Conservation (phyloP, 1,140 invertebrate genomes). For the Monochamus saltuarius region DNA sequence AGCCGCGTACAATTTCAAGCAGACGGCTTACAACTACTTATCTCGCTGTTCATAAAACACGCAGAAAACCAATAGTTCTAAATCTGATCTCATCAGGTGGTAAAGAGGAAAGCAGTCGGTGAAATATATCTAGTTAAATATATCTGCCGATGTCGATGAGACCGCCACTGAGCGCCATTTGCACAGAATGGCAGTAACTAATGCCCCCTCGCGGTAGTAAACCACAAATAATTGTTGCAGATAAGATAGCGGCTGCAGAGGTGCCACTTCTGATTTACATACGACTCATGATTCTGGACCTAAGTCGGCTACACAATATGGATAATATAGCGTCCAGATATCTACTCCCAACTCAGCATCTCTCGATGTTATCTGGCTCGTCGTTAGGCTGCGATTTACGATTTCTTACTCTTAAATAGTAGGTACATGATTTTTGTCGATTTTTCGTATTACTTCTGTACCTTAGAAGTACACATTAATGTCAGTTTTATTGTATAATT, state of each 20-base stretch:
- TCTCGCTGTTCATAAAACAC: conserved; percentile 27
- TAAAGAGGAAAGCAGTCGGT: conserved; percentile 34
- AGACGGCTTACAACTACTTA: conserved; percentile 30
- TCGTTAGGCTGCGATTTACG: conserved; percentile 21
- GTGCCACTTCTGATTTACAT: conserved; percentile 41
- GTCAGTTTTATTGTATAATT: too few species aligned
- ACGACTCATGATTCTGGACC: conserved; percentile 27
- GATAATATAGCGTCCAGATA: too few species aligned
- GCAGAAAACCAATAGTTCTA: conserved; percentile 39
- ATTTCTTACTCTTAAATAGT: conserved; percentile 19
- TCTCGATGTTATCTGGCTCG: conserved; percentile 20
- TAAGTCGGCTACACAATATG: conserved; percentile 27
- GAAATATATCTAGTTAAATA: conserved; percentile 40
- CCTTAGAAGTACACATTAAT: too few species aligned
- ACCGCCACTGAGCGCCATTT: conserved; percentile 40
- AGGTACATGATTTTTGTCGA: conserved; percentile 20
- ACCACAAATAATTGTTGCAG: conserved; percentile 45
- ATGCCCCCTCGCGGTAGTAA: conserved; percentile 39
- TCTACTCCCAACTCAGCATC: conserved; percentile 1
- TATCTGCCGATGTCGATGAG: conserved; percentile 39
- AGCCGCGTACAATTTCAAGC: conserved; percentile 28
- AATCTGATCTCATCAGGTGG: conserved; percentile 43
- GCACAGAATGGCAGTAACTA: conserved; percentile 44
- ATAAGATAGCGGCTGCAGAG: conserved; percentile 42
- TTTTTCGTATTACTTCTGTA: conserved; percentile 13